A percentile compares a stretch with the other conserved stretches of the same genome.
These are phyloP conservation scores for Rhipidura dahli DNA, from an alignment of 2,113 vertebrate genomes.

Conservation along the genomic window DNA sequence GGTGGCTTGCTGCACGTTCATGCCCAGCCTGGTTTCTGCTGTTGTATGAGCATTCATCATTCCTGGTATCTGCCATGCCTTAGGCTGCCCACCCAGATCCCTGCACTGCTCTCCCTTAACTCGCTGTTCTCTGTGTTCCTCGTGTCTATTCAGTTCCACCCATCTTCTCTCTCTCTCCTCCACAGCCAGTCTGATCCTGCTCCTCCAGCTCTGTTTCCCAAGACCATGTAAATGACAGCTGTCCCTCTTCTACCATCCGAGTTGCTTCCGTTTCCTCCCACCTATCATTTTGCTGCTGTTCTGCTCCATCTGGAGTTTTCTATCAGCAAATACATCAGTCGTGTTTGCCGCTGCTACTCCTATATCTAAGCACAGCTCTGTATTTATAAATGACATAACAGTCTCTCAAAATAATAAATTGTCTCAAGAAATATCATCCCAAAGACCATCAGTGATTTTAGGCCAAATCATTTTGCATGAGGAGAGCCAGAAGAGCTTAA, in stretches of 20 bases:
- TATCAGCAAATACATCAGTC: neutral
- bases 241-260: neutral
- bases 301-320: neutral
- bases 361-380: neutral
- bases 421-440: neutral
- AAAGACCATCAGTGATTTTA: neutral
- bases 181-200: neutral
- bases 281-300: neutral
- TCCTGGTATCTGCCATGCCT: neutral
- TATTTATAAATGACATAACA: neutral
- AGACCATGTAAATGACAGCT: neutral
- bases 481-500: neutral
- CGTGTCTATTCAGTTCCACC: neutral
- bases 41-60: fast-evolving
- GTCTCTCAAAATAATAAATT: neutral
- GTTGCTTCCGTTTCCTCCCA: neutral
- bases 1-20: fast-evolving
- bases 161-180: neutral
- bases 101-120: neutral
- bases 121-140: neutral
- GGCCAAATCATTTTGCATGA: neutral
- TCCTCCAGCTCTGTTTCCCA: neutral
- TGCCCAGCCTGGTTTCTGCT: neutral
- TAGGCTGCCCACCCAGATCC: neutral
- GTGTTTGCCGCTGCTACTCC: neutral